A percentile compares a stretch with the other conserved stretches of the same genome.
Conservation (phyloP, 2,888 invertebrate species). For the Caenorhabditis sulstoni region DNA sequence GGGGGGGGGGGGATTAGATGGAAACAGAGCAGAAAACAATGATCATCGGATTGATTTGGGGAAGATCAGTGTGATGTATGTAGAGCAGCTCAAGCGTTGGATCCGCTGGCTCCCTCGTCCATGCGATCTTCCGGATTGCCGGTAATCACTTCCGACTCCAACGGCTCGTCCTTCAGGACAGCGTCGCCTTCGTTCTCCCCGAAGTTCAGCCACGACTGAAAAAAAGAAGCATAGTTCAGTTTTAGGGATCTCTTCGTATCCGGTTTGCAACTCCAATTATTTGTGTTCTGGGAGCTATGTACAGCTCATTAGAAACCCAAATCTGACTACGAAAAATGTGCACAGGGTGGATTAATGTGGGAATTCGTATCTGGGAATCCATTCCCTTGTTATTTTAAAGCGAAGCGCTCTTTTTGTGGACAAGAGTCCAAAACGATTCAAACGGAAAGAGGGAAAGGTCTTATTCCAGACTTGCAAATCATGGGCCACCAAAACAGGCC, state of each 20-base stretch:
- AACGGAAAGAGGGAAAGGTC: background rate
- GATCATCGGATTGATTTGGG: slow-evolving; percentile 2
- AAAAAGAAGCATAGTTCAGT: too few species aligned
- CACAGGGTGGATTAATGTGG: background rate
- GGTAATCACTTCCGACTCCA: slow-evolving; percentile 26
- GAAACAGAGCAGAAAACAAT: background rate
- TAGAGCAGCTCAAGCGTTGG: slow-evolving; percentile 39
- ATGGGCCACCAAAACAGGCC: too few species aligned
- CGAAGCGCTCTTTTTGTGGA: background rate
- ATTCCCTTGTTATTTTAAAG: background rate
- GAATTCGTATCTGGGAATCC: slow-evolving; percentile 1
- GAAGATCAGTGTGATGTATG: background rate
- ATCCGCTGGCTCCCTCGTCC: slow-evolving; percentile 54
- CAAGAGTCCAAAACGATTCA: background rate
- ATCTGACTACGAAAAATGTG: slow-evolving; percentile 1
- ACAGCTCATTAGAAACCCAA: background rate
- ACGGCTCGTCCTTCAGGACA: slow-evolving; percentile 68
- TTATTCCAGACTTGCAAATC: too few species aligned
- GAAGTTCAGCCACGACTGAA: slow-evolving; percentile 86
- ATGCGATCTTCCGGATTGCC: slow-evolving; percentile 32
- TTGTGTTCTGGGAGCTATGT: background rate
- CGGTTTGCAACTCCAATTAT: background rate
- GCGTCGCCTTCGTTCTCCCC: slow-evolving; percentile 76
- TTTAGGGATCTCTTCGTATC: background rate
- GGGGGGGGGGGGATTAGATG: background rate